Conservation (phyloP, 2,888 invertebrate species). For the Heliconius ismenius region DNA sequence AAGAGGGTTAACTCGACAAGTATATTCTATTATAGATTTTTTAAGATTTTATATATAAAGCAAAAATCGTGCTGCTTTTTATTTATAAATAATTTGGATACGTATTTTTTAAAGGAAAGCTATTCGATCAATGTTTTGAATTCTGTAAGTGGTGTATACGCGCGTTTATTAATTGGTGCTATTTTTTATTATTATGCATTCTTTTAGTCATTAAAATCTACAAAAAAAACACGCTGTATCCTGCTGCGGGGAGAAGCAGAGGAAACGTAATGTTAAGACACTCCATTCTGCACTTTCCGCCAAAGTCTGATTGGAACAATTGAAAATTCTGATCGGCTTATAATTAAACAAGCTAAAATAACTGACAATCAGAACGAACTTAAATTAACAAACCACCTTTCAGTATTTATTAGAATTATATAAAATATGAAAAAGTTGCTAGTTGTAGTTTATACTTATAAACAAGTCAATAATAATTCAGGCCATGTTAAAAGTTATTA, state of each 20-base stretch:
- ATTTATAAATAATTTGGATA: not conserved
- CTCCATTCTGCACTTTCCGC: no score
- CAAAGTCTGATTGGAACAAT: no score
- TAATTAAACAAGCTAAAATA: not conserved
- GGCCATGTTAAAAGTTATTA: slow-evolving; percentile 18
- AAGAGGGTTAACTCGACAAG: slow-evolving; percentile 25
- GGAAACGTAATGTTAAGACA: no score
- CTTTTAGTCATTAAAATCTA: no score
- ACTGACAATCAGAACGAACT: not conserved
- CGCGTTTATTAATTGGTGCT: not conserved
- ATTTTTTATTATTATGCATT: not conserved
- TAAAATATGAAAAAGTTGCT: not conserved
- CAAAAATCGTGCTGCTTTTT: not conserved
- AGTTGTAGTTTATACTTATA: not conserved
- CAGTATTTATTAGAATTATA: not conserved
- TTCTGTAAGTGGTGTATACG: not conserved
- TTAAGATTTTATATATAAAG: slow-evolving; percentile 5
- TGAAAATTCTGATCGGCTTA: not conserved
- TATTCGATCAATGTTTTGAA: slow-evolving; percentile 12
- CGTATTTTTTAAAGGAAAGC: slow-evolving; percentile 7
- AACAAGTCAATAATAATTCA: slow-evolving; percentile 13
- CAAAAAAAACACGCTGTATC: not conserved
- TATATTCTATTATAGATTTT: slow-evolving; percentile 23
- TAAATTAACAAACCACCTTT: not conserved
- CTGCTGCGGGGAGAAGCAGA: no score